These are phyloP conservation scores for Rhodeus uyekii DNA, from an alignment of 2,797 vertebrate genomes.

Conservation along the genomic window DNA sequence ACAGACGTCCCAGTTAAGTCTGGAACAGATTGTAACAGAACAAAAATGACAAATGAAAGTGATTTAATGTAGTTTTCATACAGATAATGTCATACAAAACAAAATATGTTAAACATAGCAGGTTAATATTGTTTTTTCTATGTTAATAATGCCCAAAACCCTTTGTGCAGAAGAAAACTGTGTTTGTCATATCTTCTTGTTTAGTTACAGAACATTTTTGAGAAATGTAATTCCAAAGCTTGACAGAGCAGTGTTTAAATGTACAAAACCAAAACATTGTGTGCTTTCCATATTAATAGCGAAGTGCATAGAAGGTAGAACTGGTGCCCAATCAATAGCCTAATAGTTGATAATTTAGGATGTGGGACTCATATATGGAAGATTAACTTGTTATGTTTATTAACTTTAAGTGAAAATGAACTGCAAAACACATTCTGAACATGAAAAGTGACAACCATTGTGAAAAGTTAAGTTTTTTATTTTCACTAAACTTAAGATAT, in stretches of 20 bases:
- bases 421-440: neutral
- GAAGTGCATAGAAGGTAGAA: neutral
- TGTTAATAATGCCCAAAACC: neutral
- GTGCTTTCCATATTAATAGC: neutral
- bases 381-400: neutral
- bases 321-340: too few species aligned
- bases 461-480: neutral
- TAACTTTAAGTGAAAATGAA: neutral
- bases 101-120: neutral
- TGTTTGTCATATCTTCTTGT: neutral
- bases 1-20: neutral
- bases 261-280: neutral
- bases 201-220: neutral
- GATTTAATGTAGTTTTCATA: neutral
- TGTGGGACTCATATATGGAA: neutral
- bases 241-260: neutral
- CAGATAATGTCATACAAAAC: neutral
- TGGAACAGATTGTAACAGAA: neutral
- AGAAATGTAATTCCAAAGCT: neutral
- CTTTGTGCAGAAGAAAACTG: neutral
- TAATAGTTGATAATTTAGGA: neutral
- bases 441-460: neutral
- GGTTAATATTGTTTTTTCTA: neutral
- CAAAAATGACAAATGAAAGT: neutral
- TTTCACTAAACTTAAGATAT: neutral